Conservation (phyloP, 2,113 vertebrate species). For the Casuarius casuarius region DNA sequence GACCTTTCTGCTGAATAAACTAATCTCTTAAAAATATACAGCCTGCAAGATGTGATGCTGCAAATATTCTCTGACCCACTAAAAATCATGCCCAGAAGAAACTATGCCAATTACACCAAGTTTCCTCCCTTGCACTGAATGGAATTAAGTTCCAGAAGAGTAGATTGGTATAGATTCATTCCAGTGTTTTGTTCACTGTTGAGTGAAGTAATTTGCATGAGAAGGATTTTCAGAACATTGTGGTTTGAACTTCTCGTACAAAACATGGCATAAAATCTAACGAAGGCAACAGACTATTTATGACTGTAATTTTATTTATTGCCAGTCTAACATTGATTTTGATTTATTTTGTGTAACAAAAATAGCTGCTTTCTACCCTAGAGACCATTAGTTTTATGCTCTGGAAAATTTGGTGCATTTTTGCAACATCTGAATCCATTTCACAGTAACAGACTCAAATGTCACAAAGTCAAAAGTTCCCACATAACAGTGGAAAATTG, state of each 20-base stretch:
- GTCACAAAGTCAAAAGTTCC: background rate
- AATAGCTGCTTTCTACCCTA: conserved; percentile 8
- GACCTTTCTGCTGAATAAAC: background rate
- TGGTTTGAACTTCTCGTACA: background rate
- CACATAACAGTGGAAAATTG: background rate
- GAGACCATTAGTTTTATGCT: background rate
- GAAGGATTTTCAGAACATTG: background rate
- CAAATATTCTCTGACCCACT: background rate
- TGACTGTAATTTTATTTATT: conserved; percentile 6
- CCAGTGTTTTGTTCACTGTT: background rate
- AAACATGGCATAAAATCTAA: background rate
- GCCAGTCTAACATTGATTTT: background rate
- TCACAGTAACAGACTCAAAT: background rate
- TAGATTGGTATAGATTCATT: background rate
- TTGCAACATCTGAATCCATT: conserved; percentile 44
- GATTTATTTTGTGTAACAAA: conserved; percentile 26
- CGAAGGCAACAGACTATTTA: background rate
- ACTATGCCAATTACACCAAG: background rate
- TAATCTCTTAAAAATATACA: background rate
- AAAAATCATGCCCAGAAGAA: background rate
- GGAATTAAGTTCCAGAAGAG: background rate
- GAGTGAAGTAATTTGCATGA: background rate
- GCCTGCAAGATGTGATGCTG: background rate
- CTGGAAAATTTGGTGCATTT: conserved; percentile 7
- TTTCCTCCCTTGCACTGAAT: background rate